Percentiles rank a stretch among this genome's conserved stretches.
Evolutionary conservation across 2,888 invertebrate genomes (phyloP).

Genomic region (Phyllotreta cruciferae): DNA sequence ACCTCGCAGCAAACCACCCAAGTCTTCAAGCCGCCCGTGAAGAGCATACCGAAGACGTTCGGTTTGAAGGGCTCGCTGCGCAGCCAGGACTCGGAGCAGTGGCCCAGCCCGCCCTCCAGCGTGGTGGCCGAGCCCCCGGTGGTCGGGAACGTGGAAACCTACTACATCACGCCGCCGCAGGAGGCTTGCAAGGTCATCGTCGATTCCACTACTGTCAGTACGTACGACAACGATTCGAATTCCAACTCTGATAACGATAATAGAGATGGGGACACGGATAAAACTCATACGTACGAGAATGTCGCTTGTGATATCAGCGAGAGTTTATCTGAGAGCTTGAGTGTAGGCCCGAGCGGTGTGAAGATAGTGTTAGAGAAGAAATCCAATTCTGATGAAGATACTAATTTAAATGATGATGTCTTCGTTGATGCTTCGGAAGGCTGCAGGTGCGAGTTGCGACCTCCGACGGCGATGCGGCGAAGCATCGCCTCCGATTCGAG

Average conservation of each 20-base stretch:
- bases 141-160: conserved; percentile 81
- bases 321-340: conserved; percentile 57
- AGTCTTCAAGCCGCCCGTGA: conserved; percentile 56
- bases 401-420: conserved; percentile 60
- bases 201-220: conserved; percentile 71
- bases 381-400: conserved; percentile 62
- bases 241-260: conserved; percentile 76
- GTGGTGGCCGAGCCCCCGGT: conserved; percentile 74
- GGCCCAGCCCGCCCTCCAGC: conserved; percentile 81
- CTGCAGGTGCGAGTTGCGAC: conserved; percentile 55
- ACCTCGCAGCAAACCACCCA: conserved; percentile 59
- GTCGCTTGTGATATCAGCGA: conserved; percentile 49
- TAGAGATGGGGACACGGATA: conserved; percentile 62
- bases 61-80: conserved; percentile 56
- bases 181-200: conserved; percentile 79
- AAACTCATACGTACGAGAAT: conserved; percentile 58
- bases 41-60: conserved; percentile 58
- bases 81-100: conserved; percentile 76
- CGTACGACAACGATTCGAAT: conserved; percentile 66
- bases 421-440: conserved; percentile 56
- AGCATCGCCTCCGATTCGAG: conserved; percentile 58
- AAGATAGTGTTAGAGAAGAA: conserved; percentile 57
- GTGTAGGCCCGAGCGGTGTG: conserved; percentile 57
- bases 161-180: conserved; percentile 80
- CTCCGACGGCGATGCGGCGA: conserved; percentile 58